Conservation (phyloP, 2,797 vertebrate species). For the Arrhamphus sclerolepis region DNA sequence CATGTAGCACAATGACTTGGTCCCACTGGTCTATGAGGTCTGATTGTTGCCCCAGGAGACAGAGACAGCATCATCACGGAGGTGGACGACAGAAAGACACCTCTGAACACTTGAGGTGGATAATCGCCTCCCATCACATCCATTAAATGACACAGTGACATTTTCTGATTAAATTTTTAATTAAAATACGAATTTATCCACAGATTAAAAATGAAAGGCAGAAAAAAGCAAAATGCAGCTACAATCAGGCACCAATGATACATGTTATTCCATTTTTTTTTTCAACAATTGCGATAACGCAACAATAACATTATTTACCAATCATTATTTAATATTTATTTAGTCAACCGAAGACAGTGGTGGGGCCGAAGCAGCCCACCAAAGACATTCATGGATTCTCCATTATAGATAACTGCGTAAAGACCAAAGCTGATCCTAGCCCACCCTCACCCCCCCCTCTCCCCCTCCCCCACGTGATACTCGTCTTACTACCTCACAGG, state of each 20-base stretch:
- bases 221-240: constrained; percentile 85
- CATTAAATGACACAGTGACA: constrained; percentile 37
- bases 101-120: not conserved
- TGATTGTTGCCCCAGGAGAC: too few species aligned
- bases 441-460: constrained; percentile 1
- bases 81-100: too few species aligned
- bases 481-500: constrained; percentile 63
- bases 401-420: constrained; percentile 72
- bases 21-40: too few species aligned
- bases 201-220: constrained; percentile 87
- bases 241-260: constrained; percentile 87
- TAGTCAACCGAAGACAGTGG: constrained; percentile 75
- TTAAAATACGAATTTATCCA: constrained; percentile 88
- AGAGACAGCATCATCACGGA: too few species aligned
- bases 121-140: not conserved
- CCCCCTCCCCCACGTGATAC: constrained; percentile 17
- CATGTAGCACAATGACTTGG: too few species aligned
- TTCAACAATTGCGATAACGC: constrained; percentile 85
- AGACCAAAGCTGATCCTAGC: constrained; percentile 57
- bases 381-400: constrained; percentile 79
- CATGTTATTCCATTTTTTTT: constrained; percentile 77
- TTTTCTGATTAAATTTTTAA: constrained; percentile 82
- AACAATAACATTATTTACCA: constrained; percentile 84
- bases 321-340: constrained; percentile 79
- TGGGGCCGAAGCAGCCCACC: constrained; percentile 61